A percentile compares a stretch with the other conserved stretches of the same genome.
These are phyloP conservation scores for Scartelaos histophorus DNA, from an alignment of 2,113 vertebrate genomes.

Conservation along the genomic window DNA sequence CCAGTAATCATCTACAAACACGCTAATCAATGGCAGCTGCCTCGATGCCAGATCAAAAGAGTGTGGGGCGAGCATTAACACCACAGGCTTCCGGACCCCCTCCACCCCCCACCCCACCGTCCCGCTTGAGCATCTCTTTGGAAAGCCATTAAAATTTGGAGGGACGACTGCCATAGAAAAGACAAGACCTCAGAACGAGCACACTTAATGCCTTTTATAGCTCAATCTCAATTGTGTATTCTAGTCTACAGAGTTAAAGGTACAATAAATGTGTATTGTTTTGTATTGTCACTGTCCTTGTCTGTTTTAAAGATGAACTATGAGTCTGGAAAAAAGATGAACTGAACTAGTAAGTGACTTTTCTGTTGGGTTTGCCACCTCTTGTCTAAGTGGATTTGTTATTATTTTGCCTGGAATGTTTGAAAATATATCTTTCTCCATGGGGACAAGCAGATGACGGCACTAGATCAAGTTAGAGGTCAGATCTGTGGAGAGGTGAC, in stretches of 20 bases:
- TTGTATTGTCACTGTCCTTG: too few relatives aligned
- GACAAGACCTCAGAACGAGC: neutral
- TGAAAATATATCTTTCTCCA: too few relatives aligned
- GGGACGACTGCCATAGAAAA: conserved; percentile 26
- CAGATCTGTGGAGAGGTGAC: too few relatives aligned
- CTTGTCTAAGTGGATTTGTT: too few relatives aligned
- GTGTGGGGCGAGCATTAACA: conserved; percentile 60
- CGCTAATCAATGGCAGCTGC: conserved; percentile 74
- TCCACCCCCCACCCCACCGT: conserved; percentile 44
- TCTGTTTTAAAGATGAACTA: too few relatives aligned
- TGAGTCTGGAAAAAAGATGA: too few relatives aligned
- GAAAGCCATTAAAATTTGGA: conserved; percentile 26
- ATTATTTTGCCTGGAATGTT: too few relatives aligned
- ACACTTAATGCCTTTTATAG: neutral
- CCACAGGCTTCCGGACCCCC: conserved; percentile 64
- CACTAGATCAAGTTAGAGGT: too few relatives aligned
- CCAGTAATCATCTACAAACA: conserved; percentile 62
- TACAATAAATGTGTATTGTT: too few relatives aligned
- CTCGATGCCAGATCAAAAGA: conserved; percentile 68
- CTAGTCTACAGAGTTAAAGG: neutral
- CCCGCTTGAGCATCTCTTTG: conserved; percentile 52
- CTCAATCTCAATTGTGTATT: neutral
- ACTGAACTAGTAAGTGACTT: too few relatives aligned
- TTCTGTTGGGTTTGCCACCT: too few relatives aligned
- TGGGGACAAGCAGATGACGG: too few relatives aligned